phyloP scores from a whole-genome alignment of 2,888 invertebrate species.

The Mythimna lalbum region DNA sequence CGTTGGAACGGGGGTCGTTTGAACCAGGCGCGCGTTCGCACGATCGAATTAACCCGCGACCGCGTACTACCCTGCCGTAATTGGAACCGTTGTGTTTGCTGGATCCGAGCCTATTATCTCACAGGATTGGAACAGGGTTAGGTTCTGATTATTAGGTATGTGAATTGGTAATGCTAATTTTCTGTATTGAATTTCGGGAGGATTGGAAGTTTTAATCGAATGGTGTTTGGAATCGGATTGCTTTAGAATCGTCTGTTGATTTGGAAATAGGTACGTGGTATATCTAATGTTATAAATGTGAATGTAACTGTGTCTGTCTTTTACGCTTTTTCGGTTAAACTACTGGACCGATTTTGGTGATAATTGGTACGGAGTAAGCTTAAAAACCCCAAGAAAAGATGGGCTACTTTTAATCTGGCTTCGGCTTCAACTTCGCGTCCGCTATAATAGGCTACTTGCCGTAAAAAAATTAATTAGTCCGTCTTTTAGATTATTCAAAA shows the following conservation, averaged over 20 bases:
- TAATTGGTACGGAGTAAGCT: too few relatives aligned
- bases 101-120: conserved; percentile 64
- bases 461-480: too few relatives aligned
- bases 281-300: too few relatives aligned
- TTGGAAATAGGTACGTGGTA: too few relatives aligned
- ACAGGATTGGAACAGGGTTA: conserved; percentile 48
- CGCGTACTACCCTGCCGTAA: conserved; percentile 76
- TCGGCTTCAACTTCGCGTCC: too few relatives aligned
- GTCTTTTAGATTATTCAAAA: too few relatives aligned
- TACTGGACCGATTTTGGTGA: too few relatives aligned
- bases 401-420: too few relatives aligned
- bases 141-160: conserved; percentile 46
- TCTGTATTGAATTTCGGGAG: conserved; percentile 42
- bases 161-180: conserved; percentile 53
- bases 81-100: conserved; percentile 80
- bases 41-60: conserved; percentile 73
- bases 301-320: too few relatives aligned
- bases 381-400: too few relatives aligned
- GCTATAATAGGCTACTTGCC: too few relatives aligned
- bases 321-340: too few relatives aligned
- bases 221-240: conserved; percentile 18
- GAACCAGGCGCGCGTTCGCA: conserved; percentile 74
- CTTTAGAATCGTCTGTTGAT: background rate
- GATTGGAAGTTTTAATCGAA: conserved; percentile 39
- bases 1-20: conserved; percentile 30